Base-by-base conservation (phyloP, 35 echinoderm and acorn worm genomes). In the Holothuria glaberrima region DNA sequence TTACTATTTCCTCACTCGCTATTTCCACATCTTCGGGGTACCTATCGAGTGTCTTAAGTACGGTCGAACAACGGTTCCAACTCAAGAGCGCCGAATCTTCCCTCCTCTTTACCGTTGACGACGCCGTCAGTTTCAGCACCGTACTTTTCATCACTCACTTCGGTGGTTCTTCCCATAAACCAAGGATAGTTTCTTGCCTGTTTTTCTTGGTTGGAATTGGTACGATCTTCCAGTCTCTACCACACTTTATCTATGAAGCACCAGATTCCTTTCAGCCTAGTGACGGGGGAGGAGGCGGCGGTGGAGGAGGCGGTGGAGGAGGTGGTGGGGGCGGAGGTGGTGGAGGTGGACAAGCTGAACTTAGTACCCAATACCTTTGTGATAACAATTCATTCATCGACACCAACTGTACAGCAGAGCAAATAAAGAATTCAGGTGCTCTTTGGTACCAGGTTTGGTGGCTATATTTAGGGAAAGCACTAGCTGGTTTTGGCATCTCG, bases 71-170 rank as follows among this genome's bases (percentile, higher is more conserved):
- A 48, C 74, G 74, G 6, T 78, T 78, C 41, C 74, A 78, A 78
- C 44, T 78, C 44, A 78, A 78, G 74, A 78, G 74, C 22, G 41
- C 74, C 35, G 29, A 78, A 12, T 78, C 74, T 9, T 41, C 74
- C 3, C 74, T 78, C 38, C 74, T 78, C 10, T 78, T 78, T 24
- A 78, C 74, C 18, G 41, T 78, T 38, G 74, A 78, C 27, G 74
- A 78, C 41, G 20, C 50, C 22, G 74, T 78, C 17, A 78, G 74
- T 19, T 78, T 78, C n/a, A 48, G 38, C 33, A 48, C 74, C 5
- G 74, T 78, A 12, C 74, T 78, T 25, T 78, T 78, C 33, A 78
- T 78, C n/a, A 78, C 74, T 26, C 74, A 78, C 74, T 78, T 78
- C 21, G 74, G 38, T 12, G 27, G 74, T 48, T 48, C 44, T 12